These are phyloP conservation scores for Porites rus DNA, from an alignment of 92 coral and sea anemone species.

Conservation along the genomic window DNA sequence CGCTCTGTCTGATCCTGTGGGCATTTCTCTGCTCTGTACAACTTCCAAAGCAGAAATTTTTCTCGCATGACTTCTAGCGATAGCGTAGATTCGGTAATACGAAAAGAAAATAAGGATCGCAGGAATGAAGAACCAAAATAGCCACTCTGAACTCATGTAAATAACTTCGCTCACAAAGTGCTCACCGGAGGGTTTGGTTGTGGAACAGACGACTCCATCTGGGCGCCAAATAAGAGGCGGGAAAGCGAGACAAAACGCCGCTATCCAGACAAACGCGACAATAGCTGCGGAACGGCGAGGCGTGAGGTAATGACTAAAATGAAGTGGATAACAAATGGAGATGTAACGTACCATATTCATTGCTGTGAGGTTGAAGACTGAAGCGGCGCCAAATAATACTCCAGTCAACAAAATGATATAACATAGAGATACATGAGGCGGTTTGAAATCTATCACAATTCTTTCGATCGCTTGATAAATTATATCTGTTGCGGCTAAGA, in stretches of 20 bases:
- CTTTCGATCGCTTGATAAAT: conserved; percentile 66
- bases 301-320: conserved; percentile 68
- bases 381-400: conserved; percentile 74
- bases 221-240: conserved; percentile 87
- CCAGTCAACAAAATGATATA: conserved; percentile 74
- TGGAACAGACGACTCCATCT: conserved; percentile 69
- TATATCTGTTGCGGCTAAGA: conserved; percentile 73
- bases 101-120: conserved; percentile 53
- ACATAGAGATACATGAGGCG: conserved; percentile 63
- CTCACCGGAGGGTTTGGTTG: conserved; percentile 70
- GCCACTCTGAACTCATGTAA: conserved; percentile 81
- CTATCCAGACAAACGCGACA: conserved; percentile 60
- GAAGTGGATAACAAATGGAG: conserved; percentile 77
- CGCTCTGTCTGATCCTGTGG: conserved; percentile 17
- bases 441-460: conserved; percentile 50
- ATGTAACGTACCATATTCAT: conserved; percentile 78
- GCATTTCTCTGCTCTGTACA: not conserved
- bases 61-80: conserved; percentile 76
- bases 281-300: conserved; percentile 63
- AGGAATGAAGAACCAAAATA: conserved; percentile 81
- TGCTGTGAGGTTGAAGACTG: conserved; percentile 80
- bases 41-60: conserved; percentile 68
- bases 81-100: conserved; percentile 65
- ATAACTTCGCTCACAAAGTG: conserved; percentile 70
- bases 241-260: conserved; percentile 72